These are phyloP conservation scores for Myripristis murdjan DNA, from an alignment of 2,797 vertebrate species.

Conservation along the genomic window DNA sequence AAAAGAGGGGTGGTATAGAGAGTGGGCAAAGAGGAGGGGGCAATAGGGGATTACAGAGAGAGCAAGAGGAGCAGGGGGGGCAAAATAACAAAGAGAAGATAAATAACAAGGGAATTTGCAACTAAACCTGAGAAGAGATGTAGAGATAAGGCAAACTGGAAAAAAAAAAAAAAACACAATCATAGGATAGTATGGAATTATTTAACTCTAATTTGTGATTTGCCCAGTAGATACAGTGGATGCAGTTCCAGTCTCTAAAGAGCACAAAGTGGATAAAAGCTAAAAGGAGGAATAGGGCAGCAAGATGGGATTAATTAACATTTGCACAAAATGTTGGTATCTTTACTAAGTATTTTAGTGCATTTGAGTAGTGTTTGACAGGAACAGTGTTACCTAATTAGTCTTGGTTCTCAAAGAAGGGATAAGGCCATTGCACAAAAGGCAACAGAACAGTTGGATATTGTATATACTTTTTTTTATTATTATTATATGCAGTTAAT, in stretches of 20 bases:
- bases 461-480: not conserved
- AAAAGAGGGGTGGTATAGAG: slow-evolving; percentile 50
- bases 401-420: not conserved
- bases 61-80: slow-evolving; percentile 24
- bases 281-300: slow-evolving; percentile 10
- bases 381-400: not conserved
- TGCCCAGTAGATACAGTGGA: slow-evolving; percentile 29
- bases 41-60: slow-evolving; percentile 51
- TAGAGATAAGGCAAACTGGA: slow-evolving; percentile 21
- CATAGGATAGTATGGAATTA: slow-evolving; percentile 19
- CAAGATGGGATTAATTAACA: not conserved
- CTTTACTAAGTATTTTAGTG: not conserved
- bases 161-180: slow-evolving; percentile 35
- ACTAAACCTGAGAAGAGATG: slow-evolving; percentile 37
- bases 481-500: not conserved
- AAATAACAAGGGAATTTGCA: slow-evolving; percentile 50
- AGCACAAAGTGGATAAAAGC: not conserved
- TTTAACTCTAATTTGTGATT: slow-evolving; percentile 33
- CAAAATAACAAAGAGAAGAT: slow-evolving; percentile 61
- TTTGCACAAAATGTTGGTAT: slow-evolving; percentile 1
- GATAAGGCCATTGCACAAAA: no score
- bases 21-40: slow-evolving; percentile 61
- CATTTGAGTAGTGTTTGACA: slow-evolving; percentile 5
- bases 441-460: not conserved
- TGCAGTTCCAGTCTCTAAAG: slow-evolving; percentile 1